Evolutionary conservation across 2,888 invertebrate species (phyloP).

Genomic region (Ectropis crepuscularia): DNA sequence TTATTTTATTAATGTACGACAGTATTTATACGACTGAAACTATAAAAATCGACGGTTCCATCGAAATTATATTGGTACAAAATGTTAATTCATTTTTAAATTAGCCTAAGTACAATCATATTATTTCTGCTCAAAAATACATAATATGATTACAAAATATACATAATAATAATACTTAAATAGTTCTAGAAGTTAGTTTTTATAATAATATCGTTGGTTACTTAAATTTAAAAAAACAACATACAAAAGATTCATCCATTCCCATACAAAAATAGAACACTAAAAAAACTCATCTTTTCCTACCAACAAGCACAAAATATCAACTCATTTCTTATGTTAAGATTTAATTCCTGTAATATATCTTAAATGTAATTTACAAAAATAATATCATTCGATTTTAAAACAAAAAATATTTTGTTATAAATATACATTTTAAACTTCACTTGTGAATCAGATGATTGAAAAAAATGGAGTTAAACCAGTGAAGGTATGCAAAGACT

Average conservation of each 20-base stretch:
- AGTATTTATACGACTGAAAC: conserved; percentile 7
- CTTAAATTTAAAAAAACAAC: conserved; percentile 21
- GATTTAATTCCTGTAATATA: not conserved
- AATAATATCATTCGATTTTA: conserved; percentile 22
- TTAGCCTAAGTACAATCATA: conserved; percentile 49
- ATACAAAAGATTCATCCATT: conserved; percentile 19
- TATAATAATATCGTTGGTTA: not conserved
- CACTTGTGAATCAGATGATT: not conserved
- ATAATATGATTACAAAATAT: conserved; percentile 35
- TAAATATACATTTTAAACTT: not conserved
- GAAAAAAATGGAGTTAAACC: not conserved
- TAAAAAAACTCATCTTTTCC: conserved; percentile 1
- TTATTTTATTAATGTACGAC: conserved; percentile 5
- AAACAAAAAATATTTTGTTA: conserved; percentile 9
- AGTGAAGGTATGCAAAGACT: not conserved
- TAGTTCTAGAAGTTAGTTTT: conserved; percentile 23
- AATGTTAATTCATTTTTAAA: conserved; percentile 15
- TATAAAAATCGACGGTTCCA: conserved; percentile 8
- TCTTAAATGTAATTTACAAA: conserved; percentile 6
- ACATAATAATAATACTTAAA: conserved; percentile 50
- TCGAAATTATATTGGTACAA: conserved; percentile 15
- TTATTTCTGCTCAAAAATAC: conserved; percentile 56
- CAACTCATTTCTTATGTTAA: conserved; percentile 2
- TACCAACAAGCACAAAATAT: conserved; percentile 8
- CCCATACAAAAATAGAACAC: conserved; percentile 21